phyloP scores from a whole-genome alignment of 2,888 invertebrate genomes.

The Ptilodon capucinus region DNA sequence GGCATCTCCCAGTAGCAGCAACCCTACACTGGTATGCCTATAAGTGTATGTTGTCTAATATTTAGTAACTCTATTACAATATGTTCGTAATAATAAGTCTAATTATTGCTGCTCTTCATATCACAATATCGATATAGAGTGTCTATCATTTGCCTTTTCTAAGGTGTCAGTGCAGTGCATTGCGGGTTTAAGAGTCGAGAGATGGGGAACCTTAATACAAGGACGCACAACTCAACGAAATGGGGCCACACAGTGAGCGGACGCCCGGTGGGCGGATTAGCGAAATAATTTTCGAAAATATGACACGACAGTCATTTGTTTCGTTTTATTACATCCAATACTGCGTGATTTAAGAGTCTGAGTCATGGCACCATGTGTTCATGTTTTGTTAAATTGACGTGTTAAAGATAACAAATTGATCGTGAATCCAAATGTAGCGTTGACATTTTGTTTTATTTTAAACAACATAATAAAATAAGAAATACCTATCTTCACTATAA shows the following conservation, averaged over 20 bases:
- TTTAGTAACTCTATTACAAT: too few species aligned
- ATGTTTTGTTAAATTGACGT: neutral
- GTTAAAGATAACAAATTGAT: neutral
- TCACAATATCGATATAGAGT: neutral
- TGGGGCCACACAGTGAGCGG: constrained; percentile 1
- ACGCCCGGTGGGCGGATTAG: neutral
- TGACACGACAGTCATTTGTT: neutral
- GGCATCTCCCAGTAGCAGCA: too few species aligned
- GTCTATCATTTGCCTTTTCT: neutral
- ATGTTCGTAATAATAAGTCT: too few species aligned
- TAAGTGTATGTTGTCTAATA: too few species aligned
- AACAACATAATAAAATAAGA: too few species aligned
- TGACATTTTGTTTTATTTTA: neutral
- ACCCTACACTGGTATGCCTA: too few species aligned
- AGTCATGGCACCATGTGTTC: neutral
- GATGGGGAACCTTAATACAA: neutral
- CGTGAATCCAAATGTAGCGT: neutral
- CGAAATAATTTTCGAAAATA: neutral
- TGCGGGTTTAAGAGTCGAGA: neutral
- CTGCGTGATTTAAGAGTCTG: constrained; percentile 12
- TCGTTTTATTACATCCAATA: constrained; percentile 11
- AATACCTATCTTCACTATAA: too few species aligned
- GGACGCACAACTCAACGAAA: neutral
- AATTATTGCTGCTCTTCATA: too few species aligned
- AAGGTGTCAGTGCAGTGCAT: neutral